Conservation (phyloP, 1,140 invertebrate species). For the Choristoneura fumiferana region DNA sequence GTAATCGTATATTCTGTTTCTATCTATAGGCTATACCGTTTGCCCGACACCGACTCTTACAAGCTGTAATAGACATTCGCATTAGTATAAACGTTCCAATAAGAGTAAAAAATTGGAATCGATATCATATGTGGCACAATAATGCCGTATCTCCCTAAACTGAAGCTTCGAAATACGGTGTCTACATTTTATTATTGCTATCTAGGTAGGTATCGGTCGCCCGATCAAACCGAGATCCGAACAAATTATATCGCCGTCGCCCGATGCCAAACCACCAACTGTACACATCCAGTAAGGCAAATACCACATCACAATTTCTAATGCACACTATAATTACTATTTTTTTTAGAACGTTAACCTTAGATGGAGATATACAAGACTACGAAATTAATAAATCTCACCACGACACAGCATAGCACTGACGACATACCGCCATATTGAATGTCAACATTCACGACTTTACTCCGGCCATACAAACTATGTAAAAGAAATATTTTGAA, state of each 20-base stretch:
- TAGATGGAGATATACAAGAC: conserved; percentile 49
- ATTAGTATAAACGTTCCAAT: conserved; percentile 26
- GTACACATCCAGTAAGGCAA: conserved; percentile 32
- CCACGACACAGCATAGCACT: conserved; percentile 96
- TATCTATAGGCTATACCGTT: conserved; percentile 81
- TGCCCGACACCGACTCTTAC: conserved; percentile 88
- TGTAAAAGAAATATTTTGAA: conserved; percentile 28
- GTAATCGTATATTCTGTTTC: conserved; percentile 61
- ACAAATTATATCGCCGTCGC: conserved; percentile 60
- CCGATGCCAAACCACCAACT: conserved; percentile 24
- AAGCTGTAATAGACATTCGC: conserved; percentile 82
- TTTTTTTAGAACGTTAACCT: conserved; percentile 30
- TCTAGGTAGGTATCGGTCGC: conserved; percentile 61
- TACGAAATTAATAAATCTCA: conserved; percentile 75
- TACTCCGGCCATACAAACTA: conserved; percentile 54
- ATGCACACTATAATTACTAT: conserved; percentile 24
- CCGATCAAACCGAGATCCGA: conserved; percentile 49
- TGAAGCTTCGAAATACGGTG: conserved; percentile 42
- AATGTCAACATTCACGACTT: conserved; percentile 75
- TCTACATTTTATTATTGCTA: conserved; percentile 68
- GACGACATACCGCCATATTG: conserved; percentile 97
- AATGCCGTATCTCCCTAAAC: conserved; percentile 39
- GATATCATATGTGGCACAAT: conserved; percentile 27
- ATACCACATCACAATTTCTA: conserved; percentile 30
- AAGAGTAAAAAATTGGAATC: conserved; percentile 25